These are phyloP conservation scores for Tragopan temminckii DNA, from an alignment of 2,797 vertebrate species.

Conservation along the genomic window DNA sequence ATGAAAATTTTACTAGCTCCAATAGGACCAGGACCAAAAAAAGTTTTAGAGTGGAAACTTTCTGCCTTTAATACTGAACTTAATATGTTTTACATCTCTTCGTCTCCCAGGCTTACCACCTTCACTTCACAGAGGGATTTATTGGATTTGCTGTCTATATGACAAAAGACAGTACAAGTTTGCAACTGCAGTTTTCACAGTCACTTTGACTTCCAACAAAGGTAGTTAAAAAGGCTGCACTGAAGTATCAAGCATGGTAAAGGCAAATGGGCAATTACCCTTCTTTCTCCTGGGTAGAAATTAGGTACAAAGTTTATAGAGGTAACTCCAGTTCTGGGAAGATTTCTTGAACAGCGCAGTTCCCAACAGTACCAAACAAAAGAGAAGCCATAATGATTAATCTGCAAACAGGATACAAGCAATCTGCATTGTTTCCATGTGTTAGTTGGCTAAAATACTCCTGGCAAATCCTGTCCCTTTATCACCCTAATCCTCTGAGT, in stretches of 20 bases:
- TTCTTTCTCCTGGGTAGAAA: background rate
- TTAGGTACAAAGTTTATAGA: background rate
- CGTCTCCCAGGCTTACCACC: background rate
- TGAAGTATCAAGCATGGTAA: background rate
- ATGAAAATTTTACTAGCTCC: background rate
- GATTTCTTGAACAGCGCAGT: background rate
- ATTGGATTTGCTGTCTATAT: background rate
- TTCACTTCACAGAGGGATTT: background rate
- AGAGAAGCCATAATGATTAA: background rate
- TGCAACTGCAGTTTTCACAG: background rate
- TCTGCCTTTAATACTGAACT: background rate
- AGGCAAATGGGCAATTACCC: background rate
- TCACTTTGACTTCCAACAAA: background rate
- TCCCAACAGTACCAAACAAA: background rate
- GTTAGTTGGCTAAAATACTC: slow-evolving; percentile 17
- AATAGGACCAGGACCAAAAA: background rate
- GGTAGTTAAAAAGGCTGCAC: background rate
- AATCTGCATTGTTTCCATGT: slow-evolving; percentile 24
- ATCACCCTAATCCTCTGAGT: slow-evolving; percentile 43
- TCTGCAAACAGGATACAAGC: background rate
- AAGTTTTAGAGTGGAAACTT: background rate
- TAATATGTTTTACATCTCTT: background rate
- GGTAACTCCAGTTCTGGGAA: background rate
- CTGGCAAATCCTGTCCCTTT: slow-evolving; percentile 43
- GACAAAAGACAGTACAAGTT: background rate